phyloP scores from a whole-genome alignment of 2,888 invertebrate species.

The Gordius sp. region DNA sequence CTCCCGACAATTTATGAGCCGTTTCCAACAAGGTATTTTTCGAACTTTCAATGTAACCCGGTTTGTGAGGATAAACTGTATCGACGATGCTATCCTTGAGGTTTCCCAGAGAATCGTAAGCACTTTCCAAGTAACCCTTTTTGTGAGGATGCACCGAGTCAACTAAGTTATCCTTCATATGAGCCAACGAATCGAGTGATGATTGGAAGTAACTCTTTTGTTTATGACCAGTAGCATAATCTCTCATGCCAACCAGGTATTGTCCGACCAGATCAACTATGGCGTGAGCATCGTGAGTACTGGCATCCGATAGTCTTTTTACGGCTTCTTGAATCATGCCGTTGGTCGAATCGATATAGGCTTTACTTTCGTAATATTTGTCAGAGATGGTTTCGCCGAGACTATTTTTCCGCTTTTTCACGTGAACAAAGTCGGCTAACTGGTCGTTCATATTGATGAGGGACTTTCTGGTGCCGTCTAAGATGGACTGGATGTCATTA shows the following conservation, averaged over 20 bases:
- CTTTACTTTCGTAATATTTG: not conserved
- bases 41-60: not conserved
- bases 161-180: not conserved
- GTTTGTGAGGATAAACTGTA: conserved; percentile 2
- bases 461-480: not conserved
- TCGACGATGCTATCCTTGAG: not conserved
- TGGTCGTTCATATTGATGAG: not conserved
- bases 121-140: not conserved
- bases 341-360: not conserved
- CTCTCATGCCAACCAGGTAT: not conserved
- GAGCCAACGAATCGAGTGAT: not conserved
- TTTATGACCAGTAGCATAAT: too few relatives aligned
- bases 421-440: too few relatives aligned
- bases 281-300: not conserved
- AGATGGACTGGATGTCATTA: not conserved
- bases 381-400: too few relatives aligned
- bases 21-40: not conserved
- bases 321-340: not conserved
- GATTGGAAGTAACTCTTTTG: not conserved
- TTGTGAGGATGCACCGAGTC: not conserved
- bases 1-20: not conserved
- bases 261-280: not conserved
- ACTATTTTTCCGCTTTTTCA: too few relatives aligned
- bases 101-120: not conserved
- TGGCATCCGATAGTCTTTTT: not conserved